Conservation (phyloP, 2,888 invertebrate genomes). For the Dynastes maya region DNA sequence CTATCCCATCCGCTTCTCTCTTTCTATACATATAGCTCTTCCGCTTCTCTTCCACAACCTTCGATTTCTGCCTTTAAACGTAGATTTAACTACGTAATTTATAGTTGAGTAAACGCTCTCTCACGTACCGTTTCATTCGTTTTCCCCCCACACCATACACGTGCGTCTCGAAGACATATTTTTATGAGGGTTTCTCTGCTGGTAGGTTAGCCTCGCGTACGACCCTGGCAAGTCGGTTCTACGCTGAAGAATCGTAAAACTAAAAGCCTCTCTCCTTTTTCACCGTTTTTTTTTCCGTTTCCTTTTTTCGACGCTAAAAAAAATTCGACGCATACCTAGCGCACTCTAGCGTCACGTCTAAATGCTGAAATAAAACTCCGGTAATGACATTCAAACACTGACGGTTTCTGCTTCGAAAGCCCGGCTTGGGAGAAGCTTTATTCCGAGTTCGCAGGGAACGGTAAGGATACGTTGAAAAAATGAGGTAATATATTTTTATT, state of each 20-base stretch:
- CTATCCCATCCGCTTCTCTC: not conserved
- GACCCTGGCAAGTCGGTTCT: not conserved
- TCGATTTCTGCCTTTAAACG: constrained; percentile 38
- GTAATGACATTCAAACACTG: constrained; percentile 43
- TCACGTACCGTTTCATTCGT: not conserved
- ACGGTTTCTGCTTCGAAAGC: constrained; percentile 18
- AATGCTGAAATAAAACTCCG: constrained; percentile 44
- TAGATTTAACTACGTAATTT: constrained; percentile 46
- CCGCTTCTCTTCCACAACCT: constrained; percentile 3
- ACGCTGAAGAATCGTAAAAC: constrained; percentile 43
- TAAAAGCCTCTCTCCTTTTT: constrained; percentile 41
- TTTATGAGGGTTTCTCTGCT: constrained; percentile 25
- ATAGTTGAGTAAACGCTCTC: constrained; percentile 32
- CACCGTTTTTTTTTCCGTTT: not conserved
- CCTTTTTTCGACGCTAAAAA: not conserved
- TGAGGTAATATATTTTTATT: constrained; percentile 36
- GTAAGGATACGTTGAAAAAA: constrained; percentile 1
- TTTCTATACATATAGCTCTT: not conserved
- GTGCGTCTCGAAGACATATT: constrained; percentile 35
- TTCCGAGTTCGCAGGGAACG: not conserved
- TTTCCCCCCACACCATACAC: no score
- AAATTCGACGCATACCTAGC: constrained; percentile 30
- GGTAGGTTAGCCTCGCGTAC: constrained; percentile 15
- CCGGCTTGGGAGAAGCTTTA: constrained; percentile 13
- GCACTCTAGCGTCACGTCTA: constrained; percentile 36